These are phyloP conservation scores for Pholis gunnellus DNA, from an alignment of 2,113 vertebrate genomes.

Conservation along the genomic window DNA sequence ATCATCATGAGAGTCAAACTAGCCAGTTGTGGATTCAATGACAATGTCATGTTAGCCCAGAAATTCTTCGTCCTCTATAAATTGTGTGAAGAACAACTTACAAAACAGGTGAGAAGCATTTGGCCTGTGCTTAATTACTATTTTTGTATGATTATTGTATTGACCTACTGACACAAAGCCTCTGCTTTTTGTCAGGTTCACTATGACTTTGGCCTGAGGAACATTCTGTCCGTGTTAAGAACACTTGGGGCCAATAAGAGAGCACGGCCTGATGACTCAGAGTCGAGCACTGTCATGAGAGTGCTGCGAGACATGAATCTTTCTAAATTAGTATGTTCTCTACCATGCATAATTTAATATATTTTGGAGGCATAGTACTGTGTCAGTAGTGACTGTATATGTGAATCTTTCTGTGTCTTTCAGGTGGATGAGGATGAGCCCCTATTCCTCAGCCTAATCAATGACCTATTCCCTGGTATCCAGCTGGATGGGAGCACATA, in stretches of 20 bases:
- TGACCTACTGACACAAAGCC: not conserved
- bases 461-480: conserved; percentile 91
- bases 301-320: conserved; percentile 94
- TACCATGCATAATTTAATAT: not conserved
- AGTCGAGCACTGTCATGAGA: conserved; percentile 91
- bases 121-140: not conserved
- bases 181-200: conserved; percentile 84
- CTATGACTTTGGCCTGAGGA: conserved; percentile 93
- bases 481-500: conserved; percentile 88
- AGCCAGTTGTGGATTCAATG: conserved; percentile 91
- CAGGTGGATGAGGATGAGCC: conserved; percentile 95
- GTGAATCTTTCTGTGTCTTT: conserved; percentile 40
- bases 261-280: conserved; percentile 86
- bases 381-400: not conserved
- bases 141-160: not conserved
- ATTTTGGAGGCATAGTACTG: not conserved
- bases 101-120: conserved; percentile 86
- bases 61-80: conserved; percentile 93
- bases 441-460: conserved; percentile 91
- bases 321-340: conserved; percentile 87
- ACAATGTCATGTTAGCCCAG: conserved; percentile 87
- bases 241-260: conserved; percentile 90
- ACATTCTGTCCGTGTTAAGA: conserved; percentile 92
- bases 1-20: conserved; percentile 94
- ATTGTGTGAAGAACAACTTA: conserved; percentile 92